Conservation (phyloP, 2,888 invertebrate species). For the Cephus pygmeus region DNA sequence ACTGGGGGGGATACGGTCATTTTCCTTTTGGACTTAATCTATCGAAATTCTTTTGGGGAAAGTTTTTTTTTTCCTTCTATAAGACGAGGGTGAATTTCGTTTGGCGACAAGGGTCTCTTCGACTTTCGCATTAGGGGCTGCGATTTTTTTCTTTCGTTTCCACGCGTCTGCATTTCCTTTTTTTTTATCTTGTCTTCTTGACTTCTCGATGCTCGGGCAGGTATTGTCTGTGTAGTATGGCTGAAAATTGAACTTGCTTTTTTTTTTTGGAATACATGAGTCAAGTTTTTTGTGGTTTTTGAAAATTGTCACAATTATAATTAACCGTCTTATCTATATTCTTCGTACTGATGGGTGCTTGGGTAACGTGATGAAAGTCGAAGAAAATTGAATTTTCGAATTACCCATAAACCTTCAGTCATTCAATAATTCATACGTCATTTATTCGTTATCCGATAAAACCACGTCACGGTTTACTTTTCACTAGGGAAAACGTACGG, state of each 20-base stretch:
- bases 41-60: too few species aligned
- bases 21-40: too few species aligned
- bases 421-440: neutral
- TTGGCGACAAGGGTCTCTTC: neutral
- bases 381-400: neutral
- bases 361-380: neutral
- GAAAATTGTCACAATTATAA: neutral
- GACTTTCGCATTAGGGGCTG: neutral
- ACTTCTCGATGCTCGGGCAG: neutral
- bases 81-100: neutral
- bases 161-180: neutral
- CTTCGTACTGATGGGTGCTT: neutral
- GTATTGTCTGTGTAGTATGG: neutral
- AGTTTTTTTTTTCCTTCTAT: too few species aligned
- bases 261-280: neutral
- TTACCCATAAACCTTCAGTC: too few species aligned
- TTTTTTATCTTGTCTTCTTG: neutral
- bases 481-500: neutral
- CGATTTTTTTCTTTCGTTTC: neutral
- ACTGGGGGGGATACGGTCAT: too few species aligned
- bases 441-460: neutral
- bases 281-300: too few species aligned
- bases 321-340: too few species aligned
- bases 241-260: neutral
- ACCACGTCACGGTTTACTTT: neutral